Base-by-base conservation (phyloP, 2,797 vertebrate species). In the Rhinophrynus dorsalis region DNA sequence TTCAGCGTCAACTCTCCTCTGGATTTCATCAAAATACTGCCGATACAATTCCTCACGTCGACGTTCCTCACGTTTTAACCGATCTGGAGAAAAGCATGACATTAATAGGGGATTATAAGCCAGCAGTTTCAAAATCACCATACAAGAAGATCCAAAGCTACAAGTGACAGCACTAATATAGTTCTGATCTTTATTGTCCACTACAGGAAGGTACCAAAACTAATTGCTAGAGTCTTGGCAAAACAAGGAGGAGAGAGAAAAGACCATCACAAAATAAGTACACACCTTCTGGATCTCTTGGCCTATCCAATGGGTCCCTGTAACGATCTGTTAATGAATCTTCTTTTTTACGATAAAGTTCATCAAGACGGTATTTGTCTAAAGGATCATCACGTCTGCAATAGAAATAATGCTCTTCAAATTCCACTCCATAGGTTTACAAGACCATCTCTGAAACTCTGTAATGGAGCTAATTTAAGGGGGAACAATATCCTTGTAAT, bases 1-100 rank as follows among this genome's bases (percentile, higher is more conserved):
- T 67, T 98, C 96, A 0, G 90, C 82, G 76, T 99, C 97, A 6
- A 94, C 92, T 59, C 95, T 95, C 3, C 94, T 89, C 88, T 98
- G 97, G 32, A 99, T 94, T 67, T 99, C 96, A 81, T 99, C 96
- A 0, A 95, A 99, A 83, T 96, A 99, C 57, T 98, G 95, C 1
- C 94, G 91, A 73, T 99, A 99, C 2, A 99, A 83, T 55, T 98
- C 97, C 42, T 98, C 96, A 17, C 97, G 91, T 20, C 92, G 89
- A 0, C 93, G 91, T 70, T 97, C 95, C 75, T 96, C 94, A 0
- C 92, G 91, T 61, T 94, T 92, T 68, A 87, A 78, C 0, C 92
- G 92, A 13, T 98, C 96, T 73, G 33, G 3, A 88, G 80, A 56
- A 82, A 83, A 7, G 20, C 48, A 21, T n/a, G n/a, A n/a, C n/a